These are phyloP conservation scores for Typhlomys cinereus DNA, from an alignment of 2,113 vertebrate species.

Conservation along the genomic window DNA sequence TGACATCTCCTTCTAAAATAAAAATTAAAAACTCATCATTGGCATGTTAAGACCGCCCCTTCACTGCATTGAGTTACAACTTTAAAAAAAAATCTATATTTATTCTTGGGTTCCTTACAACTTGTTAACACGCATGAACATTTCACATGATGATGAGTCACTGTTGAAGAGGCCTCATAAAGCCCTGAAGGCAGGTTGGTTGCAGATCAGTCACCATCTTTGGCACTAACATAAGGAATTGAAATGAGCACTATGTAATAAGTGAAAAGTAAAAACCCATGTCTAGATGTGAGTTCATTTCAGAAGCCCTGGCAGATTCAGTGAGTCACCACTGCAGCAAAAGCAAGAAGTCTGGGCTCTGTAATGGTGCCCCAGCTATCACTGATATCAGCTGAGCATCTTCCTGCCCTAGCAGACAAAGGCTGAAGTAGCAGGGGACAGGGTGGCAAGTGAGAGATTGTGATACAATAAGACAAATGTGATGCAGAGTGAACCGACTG, in stretches of 20 bases:
- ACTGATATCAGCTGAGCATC: background rate
- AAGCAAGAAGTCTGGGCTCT: background rate
- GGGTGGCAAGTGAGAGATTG: background rate
- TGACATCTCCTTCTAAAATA: conserved; percentile 70
- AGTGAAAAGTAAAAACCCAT: conserved; percentile 87
- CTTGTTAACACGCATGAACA: conserved; percentile 95
- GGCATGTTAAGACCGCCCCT: conserved; percentile 59
- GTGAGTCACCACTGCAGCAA: conserved; percentile 19
- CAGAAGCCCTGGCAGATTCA: conserved; percentile 70
- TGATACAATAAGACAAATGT: background rate
- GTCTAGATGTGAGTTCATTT: conserved; percentile 82
- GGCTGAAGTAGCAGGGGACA: background rate
- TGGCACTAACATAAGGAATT: conserved; percentile 91
- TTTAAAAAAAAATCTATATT: conserved; percentile 73
- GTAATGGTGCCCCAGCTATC: background rate
- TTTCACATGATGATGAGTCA: conserved; percentile 92
- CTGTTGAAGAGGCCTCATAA: conserved; percentile 93
- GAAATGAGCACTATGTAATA: conserved; percentile 88
- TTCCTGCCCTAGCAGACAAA: background rate
- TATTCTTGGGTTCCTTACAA: conserved; percentile 84
- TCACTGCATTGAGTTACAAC: conserved; percentile 75
- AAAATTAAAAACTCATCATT: conserved; percentile 38
- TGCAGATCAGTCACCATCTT: conserved; percentile 96
- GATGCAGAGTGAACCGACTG: conserved; percentile 6
- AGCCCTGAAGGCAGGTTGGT: conserved; percentile 94